These are phyloP conservation scores for Patella vulgata DNA, from an alignment of 1,140 invertebrate genomes.

Conservation along the genomic window DNA sequence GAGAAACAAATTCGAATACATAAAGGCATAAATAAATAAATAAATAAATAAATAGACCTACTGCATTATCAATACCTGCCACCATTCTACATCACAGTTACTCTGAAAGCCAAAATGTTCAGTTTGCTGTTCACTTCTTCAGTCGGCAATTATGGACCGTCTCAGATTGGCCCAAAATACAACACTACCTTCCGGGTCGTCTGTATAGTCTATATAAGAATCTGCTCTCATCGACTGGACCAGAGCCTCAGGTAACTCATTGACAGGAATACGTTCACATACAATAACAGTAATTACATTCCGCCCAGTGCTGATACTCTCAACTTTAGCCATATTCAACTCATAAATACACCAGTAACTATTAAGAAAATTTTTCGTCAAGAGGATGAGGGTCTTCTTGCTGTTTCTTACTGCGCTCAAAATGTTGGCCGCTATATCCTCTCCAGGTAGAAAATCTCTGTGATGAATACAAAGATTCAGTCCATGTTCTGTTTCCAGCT, in stretches of 20 bases:
- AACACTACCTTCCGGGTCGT: conserved; percentile 17
- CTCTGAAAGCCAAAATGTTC: too few relatives aligned
- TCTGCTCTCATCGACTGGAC: conserved; percentile 32
- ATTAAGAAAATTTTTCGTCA: conserved; percentile 73
- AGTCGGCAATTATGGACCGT: too few relatives aligned
- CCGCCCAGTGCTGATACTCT: conserved; percentile 36
- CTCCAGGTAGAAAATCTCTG: conserved; percentile 49
- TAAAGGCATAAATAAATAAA: too few relatives aligned
- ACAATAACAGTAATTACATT: conserved; percentile 41
- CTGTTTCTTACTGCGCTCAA: conserved; percentile 73
- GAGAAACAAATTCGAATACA: too few relatives aligned
- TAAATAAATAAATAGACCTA: too few relatives aligned
- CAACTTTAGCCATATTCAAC: conserved; percentile 66
- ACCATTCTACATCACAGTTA: too few relatives aligned
- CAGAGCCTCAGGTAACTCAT: conserved; percentile 34
- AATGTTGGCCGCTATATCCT: conserved; percentile 72
- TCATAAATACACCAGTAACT: conserved; percentile 78
- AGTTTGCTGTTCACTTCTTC: too few relatives aligned
- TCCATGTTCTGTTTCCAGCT: conserved; percentile 22
- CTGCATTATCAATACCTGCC: too few relatives aligned
- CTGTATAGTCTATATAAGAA: conserved; percentile 40
- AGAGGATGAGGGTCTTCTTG: conserved; percentile 73
- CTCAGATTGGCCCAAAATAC: too few relatives aligned
- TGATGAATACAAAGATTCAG: conserved; percentile 44
- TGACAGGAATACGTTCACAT: conserved; percentile 23